Evolutionary conservation across 2,888 invertebrate genomes (phyloP).

Genomic region (Anagyrus pseudococci): DNA sequence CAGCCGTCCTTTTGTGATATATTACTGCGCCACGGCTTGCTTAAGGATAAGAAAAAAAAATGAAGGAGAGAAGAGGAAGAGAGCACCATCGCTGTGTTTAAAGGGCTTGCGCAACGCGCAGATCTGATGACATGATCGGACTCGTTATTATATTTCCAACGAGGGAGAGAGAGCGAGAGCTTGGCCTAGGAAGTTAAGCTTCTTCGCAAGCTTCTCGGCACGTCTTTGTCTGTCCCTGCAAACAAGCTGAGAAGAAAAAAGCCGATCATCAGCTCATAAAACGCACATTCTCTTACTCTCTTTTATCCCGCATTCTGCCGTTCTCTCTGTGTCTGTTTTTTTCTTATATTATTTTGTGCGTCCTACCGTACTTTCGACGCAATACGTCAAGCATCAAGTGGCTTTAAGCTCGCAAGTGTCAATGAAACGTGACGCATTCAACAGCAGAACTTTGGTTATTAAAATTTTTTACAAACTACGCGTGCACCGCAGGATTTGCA

Average conservation of each 20-base stretch:
- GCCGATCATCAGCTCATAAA: constrained; percentile 30
- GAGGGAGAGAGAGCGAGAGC: no score
- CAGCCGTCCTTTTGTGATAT: no score
- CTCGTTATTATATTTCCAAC: constrained; percentile 30
- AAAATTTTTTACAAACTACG: no score
- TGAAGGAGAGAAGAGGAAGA: neutral
- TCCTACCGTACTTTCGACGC: no score
- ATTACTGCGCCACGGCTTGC: no score
- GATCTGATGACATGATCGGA: constrained; percentile 27
- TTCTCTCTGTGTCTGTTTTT: neutral
- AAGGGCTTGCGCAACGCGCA: constrained; percentile 27
- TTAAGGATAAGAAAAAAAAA: constrained; percentile 12
- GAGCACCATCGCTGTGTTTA: constrained; percentile 25
- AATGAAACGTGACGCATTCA: no score
- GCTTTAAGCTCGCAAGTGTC: no score
- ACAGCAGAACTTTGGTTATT: no score
- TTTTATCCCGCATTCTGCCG: neutral
- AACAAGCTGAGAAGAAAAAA: no score
- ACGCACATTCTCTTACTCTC: constrained; percentile 2
- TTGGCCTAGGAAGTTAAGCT: constrained; percentile 48
- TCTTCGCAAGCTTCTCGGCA: constrained; percentile 46
- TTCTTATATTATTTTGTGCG: neutral
- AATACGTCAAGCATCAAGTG: no score
- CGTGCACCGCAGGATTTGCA: no score
- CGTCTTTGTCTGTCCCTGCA: constrained; percentile 47